phyloP scores from a whole-genome alignment of 2,888 invertebrate genomes.

The Tiliacea aurago region DNA sequence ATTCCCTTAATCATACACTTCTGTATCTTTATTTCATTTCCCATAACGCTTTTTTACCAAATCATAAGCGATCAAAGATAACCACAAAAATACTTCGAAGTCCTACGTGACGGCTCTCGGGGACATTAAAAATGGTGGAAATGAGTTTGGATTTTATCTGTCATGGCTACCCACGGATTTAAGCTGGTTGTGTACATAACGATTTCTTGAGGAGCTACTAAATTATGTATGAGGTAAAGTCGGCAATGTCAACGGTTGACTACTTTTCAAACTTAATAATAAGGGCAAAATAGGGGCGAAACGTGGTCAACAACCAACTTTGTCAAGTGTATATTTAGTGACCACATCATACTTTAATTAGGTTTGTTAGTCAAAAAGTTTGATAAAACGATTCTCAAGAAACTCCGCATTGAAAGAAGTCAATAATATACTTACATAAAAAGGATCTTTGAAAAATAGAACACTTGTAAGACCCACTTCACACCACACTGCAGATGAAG shows the following conservation, averaged over 20 bases:
- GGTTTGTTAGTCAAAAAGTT: not conserved
- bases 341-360: not conserved
- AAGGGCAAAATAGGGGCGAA: not conserved
- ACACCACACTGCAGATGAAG: conserved; percentile 53
- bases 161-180: conserved; percentile 66
- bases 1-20: not conserved
- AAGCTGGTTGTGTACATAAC: conserved; percentile 28
- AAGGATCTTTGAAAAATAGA: conserved; percentile 13
- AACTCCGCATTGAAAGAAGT: not conserved
- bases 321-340: not conserved
- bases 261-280: not conserved
- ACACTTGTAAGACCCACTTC: conserved; percentile 49
- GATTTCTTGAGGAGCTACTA: conserved; percentile 20
- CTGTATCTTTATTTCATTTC: conserved; percentile 31
- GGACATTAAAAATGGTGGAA: conserved; percentile 67
- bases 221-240: conserved; percentile 35
- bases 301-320: not conserved
- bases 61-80: conserved; percentile 66
- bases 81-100: conserved; percentile 65
- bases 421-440: too few species aligned
- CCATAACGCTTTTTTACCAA: conserved; percentile 38
- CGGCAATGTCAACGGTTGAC: not conserved
- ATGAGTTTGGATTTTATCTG: conserved; percentile 71
- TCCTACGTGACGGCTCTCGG: conserved; percentile 67
- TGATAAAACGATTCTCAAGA: not conserved